A percentile compares a stretch with the other conserved stretches of the same genome.
phyloP scores from a whole-genome alignment of 2,797 vertebrate genomes.

The Lutjanus campechanus region DNA sequence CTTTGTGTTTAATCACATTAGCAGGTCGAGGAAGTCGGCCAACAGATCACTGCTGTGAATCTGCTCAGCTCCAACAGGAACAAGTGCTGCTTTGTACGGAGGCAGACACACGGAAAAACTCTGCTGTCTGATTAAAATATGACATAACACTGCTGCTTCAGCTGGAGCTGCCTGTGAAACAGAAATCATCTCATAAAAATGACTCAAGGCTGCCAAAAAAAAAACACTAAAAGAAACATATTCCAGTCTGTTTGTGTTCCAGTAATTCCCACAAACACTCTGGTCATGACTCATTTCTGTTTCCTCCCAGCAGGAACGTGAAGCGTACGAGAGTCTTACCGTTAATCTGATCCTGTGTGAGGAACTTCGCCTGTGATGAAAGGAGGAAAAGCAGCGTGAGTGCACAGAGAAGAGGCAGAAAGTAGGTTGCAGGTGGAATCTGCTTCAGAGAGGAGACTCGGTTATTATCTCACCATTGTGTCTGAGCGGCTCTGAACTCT shows the following conservation, averaged over 20 bases:
- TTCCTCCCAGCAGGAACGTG: not conserved
- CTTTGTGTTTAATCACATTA: conserved; percentile 45
- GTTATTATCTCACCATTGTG: conserved; percentile 52
- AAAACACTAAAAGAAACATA: not conserved
- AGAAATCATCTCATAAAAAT: not conserved
- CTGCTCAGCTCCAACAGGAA: conserved; percentile 9
- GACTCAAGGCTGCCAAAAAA: not conserved
- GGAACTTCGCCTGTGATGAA: conserved; percentile 88
- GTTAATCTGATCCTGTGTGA: conserved; percentile 93
- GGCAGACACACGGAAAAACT: not conserved
- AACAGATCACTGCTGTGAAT: not conserved
- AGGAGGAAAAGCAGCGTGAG: conserved; percentile 9
- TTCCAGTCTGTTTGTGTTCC: not conserved
- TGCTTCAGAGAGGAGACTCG: not conserved
- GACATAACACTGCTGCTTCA: not conserved
- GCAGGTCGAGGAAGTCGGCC: not conserved
- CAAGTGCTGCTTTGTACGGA: conserved; percentile 35
- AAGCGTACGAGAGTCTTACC: conserved; percentile 79
- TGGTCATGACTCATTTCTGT: not conserved
- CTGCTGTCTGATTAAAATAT: not conserved
- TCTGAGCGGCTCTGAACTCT: not conserved
- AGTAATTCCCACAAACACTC: too few relatives aligned
- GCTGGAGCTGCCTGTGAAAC: not conserved
- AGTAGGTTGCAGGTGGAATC: not conserved
- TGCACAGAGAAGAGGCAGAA: not conserved